Conservation (phyloP, 1,140 invertebrate species). For the Megalopta genalis region DNA sequence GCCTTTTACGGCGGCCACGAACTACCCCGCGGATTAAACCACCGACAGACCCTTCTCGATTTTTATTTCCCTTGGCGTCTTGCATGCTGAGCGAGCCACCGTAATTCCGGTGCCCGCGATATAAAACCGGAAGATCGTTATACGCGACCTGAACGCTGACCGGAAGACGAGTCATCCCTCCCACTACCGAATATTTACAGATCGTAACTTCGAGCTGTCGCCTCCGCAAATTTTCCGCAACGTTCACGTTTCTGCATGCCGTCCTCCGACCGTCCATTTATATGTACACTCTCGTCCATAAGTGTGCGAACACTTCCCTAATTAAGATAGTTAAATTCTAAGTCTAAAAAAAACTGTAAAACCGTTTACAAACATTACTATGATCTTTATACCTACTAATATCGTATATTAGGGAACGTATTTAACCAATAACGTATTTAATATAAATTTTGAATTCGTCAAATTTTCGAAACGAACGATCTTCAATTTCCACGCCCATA, state of each 20-base stretch:
- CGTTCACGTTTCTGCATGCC: background rate
- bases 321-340: too few relatives aligned
- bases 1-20: conserved; percentile 37
- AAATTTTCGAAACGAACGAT: too few relatives aligned
- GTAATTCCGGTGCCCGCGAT: conserved; percentile 29
- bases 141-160: conserved; percentile 14
- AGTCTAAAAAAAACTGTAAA: too few relatives aligned
- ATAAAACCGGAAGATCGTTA: conserved; percentile 30
- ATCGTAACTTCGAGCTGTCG: conserved; percentile 28
- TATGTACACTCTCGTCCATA: too few relatives aligned
- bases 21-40: conserved; percentile 40
- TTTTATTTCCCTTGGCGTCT: conserved; percentile 23
- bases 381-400: too few relatives aligned
- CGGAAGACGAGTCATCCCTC: conserved; percentile 15
- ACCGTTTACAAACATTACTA: too few relatives aligned
- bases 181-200: conserved; percentile 36
- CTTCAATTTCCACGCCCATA: too few relatives aligned
- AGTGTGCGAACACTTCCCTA: too few relatives aligned
- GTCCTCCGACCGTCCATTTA: too few relatives aligned
- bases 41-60: conserved; percentile 15
- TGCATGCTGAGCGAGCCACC: background rate
- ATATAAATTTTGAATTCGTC: too few relatives aligned
- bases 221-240: background rate
- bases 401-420: too few relatives aligned
- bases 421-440: too few relatives aligned